Base-by-base conservation (phyloP, 2,113 vertebrate genomes). In the Myrmecophaga tridactyla region DNA sequence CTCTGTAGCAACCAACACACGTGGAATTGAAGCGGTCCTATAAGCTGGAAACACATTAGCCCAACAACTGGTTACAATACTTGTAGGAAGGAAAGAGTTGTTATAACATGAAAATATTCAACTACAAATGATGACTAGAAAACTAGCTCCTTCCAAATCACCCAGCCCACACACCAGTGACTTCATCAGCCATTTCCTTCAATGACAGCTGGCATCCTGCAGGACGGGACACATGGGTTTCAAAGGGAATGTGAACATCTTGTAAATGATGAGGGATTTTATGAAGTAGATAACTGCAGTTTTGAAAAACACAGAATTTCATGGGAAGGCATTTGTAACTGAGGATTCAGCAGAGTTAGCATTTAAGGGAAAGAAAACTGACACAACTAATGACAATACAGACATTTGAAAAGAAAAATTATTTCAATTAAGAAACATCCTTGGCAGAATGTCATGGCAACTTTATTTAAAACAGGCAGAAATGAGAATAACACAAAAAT, bases 241-340 rank as follows among this genome's bases (percentile, higher is more conserved):
- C 39, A 70, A 31, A 89, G 58, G 76, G 65, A 76, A 17, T 4
- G 39, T 18, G 23, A 65, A 85, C 63, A 43, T 41, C 77, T 20
- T 4, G 8, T 60, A 43, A 39, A 56, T 0, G 73, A 46, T 2
- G 31, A 12, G 25, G 29, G 60, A 29, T 34, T 36, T 62, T 65
- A 31, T 20, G 43, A 13, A 20, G 34, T 1, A 3, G 76, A 18
- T 31, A 25, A 31, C 46, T 4, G 34, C 7, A n/a, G 14, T 20
- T 72, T 51, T 29, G 72, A 77, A 70, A 92, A 90, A 75, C 53
- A 72, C 31, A 23, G 36, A 48, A 2, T 1, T 63, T 31, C 11
- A 0, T 1, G 9, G 1, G 39, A 72, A 46, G 39, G 46, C 39
- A 8, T 36, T 39, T 4, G 0, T 48, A 51, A 18, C 8, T 36